Evolutionary conservation across 2,797 vertebrate genomes (phyloP).

Genomic region (Pampus argenteus): DNA sequence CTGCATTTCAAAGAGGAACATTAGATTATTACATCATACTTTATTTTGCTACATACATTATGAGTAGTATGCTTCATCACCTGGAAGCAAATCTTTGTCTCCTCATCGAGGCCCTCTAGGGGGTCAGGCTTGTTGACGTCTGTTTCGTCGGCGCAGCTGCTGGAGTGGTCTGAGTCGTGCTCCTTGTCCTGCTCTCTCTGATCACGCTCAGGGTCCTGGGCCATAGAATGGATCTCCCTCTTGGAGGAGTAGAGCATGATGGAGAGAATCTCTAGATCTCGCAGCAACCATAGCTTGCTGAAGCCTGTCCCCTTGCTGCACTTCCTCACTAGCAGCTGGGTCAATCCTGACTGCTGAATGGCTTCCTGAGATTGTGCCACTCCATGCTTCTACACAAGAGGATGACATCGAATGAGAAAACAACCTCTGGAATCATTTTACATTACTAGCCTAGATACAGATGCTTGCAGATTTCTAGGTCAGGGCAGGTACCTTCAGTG

Average conservation of each 20-base stretch:
- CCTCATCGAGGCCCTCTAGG: constrained; percentile 94
- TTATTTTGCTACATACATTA: neutral
- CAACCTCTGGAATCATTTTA: neutral
- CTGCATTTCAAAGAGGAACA: constrained; percentile 70
- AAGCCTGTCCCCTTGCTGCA: constrained; percentile 98
- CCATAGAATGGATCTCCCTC: constrained; percentile 90
- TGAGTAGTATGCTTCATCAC: constrained; percentile 68
- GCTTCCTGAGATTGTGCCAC: constrained; percentile 90
- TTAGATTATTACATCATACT: neutral
- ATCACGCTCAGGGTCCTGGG: constrained; percentile 87
- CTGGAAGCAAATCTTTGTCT: constrained; percentile 97
- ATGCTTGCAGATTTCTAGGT: constrained; percentile 1
- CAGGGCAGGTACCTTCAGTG: constrained; percentile 87
- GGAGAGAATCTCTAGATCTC: constrained; percentile 97
- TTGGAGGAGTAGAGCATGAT: constrained; percentile 99
- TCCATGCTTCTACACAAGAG: constrained; percentile 86
- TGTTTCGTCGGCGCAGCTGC: constrained; percentile 83
- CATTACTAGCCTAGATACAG: neutral
- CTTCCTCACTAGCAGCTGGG: constrained; percentile 95
- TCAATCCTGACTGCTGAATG: constrained; percentile 91
- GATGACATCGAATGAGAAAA: constrained; percentile 9
- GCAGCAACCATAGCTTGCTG: constrained; percentile 97
- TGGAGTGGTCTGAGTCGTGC: constrained; percentile 86
- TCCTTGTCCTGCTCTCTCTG: constrained; percentile 89
- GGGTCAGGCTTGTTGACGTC: constrained; percentile 91